Evolutionary conservation across 2,888 invertebrate species (phyloP).

Genomic region (Branchellion lobata): DNA sequence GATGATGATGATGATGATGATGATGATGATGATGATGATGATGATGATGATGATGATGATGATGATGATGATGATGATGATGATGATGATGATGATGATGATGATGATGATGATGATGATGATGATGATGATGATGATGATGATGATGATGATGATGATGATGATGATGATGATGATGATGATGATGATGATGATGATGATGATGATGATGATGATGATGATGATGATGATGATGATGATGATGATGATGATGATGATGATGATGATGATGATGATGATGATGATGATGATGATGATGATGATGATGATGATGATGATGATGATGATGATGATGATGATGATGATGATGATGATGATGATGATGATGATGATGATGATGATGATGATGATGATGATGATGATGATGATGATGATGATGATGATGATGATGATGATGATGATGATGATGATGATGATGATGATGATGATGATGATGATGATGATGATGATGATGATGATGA

Average conservation of each 20-base stretch:
- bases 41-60: slow-evolving; percentile 29
- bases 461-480: slow-evolving; percentile 47
- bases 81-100: slow-evolving; percentile 33
- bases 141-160: not conserved
- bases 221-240: slow-evolving; percentile 24
- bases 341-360: slow-evolving; percentile 40
- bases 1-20: slow-evolving; percentile 41
- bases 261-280: slow-evolving; percentile 9
- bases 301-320: slow-evolving; percentile 42
- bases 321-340: slow-evolving; percentile 35
- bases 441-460: slow-evolving; percentile 48
- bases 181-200: slow-evolving; percentile 30
- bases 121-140: slow-evolving; percentile 33
- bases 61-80: slow-evolving; percentile 27
- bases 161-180: slow-evolving; percentile 27
- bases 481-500: slow-evolving; percentile 48
- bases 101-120: slow-evolving; percentile 33
- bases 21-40: slow-evolving; percentile 39
- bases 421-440: slow-evolving; percentile 47
- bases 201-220: slow-evolving; percentile 33
- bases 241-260: slow-evolving; percentile 9
- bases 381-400: slow-evolving; percentile 42
- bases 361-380: slow-evolving; percentile 41
- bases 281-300: slow-evolving; percentile 35
- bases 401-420: slow-evolving; percentile 38